Base-by-base conservation (phyloP, 2,888 invertebrate species). In the Neelides folsomi region DNA sequence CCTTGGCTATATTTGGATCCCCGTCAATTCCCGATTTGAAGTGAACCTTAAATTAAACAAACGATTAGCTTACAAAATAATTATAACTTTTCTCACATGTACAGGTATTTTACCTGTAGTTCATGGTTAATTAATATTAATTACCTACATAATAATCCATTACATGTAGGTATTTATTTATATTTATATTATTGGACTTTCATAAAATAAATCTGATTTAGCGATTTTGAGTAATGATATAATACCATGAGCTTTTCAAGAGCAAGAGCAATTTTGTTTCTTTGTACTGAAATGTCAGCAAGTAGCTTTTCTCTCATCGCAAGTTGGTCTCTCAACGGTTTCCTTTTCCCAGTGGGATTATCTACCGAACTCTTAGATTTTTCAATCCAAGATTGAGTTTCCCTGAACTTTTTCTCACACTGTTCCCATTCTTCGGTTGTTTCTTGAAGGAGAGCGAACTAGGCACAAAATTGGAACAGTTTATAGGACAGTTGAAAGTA, bases 381-480 rank as follows among this genome's bases (percentile, higher is more conserved):
- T 56, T 92, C 90, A 64, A 92, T 79, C 90, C 92, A 94, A 60
- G 77, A 77, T 55, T 81, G 81, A 43, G 87, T 86, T 65, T 93
- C 92, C 70, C 86, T 86, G 70, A 93, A 79, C 71, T 94, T 93
- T 70, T 80, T 84, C 72, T 93, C 92, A 72, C 90, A 93, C 71
- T 93, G 86, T 69, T 92, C 90, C 88, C 93, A 93, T 74, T 93
- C 92, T 70, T 92, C 90, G 45, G 86, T 83, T 49, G 89, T 81
- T 73, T 93, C 93, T 77, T 87, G 86, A 55, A 93, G 76, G 64
- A 89, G 73, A 43, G 86, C 83, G 69, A 85, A 84, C 88, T 88
- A 27, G 7, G 27, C 27, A 16, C 8, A 8, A 6, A 15, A 16
- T 16, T 16, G 8, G 13, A 39, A 16, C 7, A 27, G 27, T 27